phyloP scores from a whole-genome alignment of 2,113 vertebrate species.

The Pedionomus torquatus region DNA sequence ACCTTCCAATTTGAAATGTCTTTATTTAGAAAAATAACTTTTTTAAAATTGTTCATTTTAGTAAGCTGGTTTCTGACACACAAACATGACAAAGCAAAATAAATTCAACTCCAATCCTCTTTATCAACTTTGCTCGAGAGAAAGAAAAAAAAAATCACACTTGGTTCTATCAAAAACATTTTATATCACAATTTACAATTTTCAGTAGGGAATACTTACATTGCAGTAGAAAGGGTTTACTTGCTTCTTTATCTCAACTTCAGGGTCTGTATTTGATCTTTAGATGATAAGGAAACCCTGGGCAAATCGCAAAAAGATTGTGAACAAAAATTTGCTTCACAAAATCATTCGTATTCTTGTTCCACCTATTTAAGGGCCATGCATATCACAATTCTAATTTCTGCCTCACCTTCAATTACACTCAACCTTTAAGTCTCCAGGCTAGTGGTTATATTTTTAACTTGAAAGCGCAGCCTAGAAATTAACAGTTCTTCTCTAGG shows the following conservation, averaged over 20 bases:
- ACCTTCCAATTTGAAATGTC: not conserved
- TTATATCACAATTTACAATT: not conserved
- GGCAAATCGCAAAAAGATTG: not conserved
- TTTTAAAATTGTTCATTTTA: not conserved
- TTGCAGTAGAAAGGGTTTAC: conserved; percentile 48
- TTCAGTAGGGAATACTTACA: conserved; percentile 17
- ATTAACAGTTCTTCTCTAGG: not conserved
- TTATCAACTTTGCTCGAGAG: not conserved
- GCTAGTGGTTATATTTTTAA: not conserved
- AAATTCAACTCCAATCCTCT: not conserved
- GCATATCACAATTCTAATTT: not conserved
- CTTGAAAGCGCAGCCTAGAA: not conserved
- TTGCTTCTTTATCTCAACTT: conserved; percentile 12
- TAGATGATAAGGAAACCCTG: not conserved
- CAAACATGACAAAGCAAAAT: not conserved
- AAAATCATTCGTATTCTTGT: not conserved
- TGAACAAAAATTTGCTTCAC: not conserved
- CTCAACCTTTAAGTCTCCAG: not conserved
- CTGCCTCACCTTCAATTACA: not conserved
- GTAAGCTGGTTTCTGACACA: not conserved
- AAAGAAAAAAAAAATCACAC: not conserved
- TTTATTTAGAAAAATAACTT: not conserved
- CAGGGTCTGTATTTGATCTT: conserved; percentile 7
- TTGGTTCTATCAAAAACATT: not conserved
- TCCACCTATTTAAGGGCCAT: not conserved